Evolutionary conservation across 2,888 invertebrate species (phyloP), one percentile per base, ranked within the genome.

Genomic region (Cosmia trapezina): DNA sequence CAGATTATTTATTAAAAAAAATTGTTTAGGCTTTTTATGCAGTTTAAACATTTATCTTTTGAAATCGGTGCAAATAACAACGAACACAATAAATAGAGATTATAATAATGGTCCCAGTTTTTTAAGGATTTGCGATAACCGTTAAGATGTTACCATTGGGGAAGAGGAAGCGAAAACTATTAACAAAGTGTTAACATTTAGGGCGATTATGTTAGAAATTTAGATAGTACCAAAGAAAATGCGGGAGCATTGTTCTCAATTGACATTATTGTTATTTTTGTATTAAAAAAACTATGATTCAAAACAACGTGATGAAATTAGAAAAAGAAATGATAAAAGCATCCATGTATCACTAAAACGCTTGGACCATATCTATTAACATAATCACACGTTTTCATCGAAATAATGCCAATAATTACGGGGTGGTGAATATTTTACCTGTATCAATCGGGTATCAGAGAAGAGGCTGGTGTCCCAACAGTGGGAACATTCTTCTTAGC

Each of bases 121-220:
- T 61, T 54, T 9, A 67, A 33, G n/a, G 33, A 66, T 70, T 56
- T 56, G 28, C 14, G 17, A 37, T 60, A 3, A 53, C 56, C 8
- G 54, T 63, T 54, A 28, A 56, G 9, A 19, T 51, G n/a, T n/a
- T n/a, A n/a, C n/a, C 2, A 41, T 14, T 2, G 17, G 5, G 2
- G 6, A 8, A 64, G 51, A 4, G 2, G 6, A 8, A 64, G 51
- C 6, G 12, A 33, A 63, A 14, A 33, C 41, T 19, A 60, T 61
- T 17, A 60, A 47, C 60, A 45, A 56, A 51, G 56, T 45, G 53
- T 61, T n/a, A 63, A 68, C 2, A 14, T 61, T 22, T 51, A 45
- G 33, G 41, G 9, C 4, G 22, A 19, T 61, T 28, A 49, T 61
- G 22, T 28, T 63, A 6, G 47, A n/a, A 49, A 33, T 12, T 43